Base-by-base conservation (phyloP, 2,888 invertebrate genomes). In the Xylocampa areola region DNA sequence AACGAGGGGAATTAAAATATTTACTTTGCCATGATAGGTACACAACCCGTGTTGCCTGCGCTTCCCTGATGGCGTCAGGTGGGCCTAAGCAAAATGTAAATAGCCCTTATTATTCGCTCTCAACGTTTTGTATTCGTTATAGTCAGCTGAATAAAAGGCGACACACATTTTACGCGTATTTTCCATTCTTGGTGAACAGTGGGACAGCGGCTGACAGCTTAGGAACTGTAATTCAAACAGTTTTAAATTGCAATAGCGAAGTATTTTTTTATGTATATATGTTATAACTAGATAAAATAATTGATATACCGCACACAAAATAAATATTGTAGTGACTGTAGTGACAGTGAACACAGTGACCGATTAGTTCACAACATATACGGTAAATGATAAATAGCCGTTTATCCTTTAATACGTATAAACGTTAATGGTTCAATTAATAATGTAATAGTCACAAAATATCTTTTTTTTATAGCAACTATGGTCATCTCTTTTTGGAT, bases 31-130 rank as follows among this genome's bases (percentile, higher is more conserved):
- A 45, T 68, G 75, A 75, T 78, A 76, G 70, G 73, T 55, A 73
- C 66, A 67, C 61, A 74, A 66, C 66, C 59, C 45, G 50, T 64
- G 61, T 68, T 54, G 62, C 61, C 58, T 58, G 59, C 53, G 73
- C 63, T 71, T 69, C 59, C 70, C 64, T 49, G 51, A 61, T 69
- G 80, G 84, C 83, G 84, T 80, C 87, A 88, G 88, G 85, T 88
- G 84, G 81, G 78, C 78, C 82, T 81, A 81, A 87, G 84, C 87
- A 87, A 89, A 86, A 86, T 89, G 87, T 87, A 87, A 89, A 89
- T 90, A 84, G 75, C 62, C 80, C 80, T 82, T 84, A 87, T 86
- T 87, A 88, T 86, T 84, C 86, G 72, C 78, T 76, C 82, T 77
- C 83, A 63, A 80, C 81, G 81, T 84, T 87, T 81, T 81, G 86